Percentiles rank a stretch among this genome's conserved stretches.
Conservation (phyloP, 1,140 invertebrate species). For the Wiebesia pumilae region DNA sequence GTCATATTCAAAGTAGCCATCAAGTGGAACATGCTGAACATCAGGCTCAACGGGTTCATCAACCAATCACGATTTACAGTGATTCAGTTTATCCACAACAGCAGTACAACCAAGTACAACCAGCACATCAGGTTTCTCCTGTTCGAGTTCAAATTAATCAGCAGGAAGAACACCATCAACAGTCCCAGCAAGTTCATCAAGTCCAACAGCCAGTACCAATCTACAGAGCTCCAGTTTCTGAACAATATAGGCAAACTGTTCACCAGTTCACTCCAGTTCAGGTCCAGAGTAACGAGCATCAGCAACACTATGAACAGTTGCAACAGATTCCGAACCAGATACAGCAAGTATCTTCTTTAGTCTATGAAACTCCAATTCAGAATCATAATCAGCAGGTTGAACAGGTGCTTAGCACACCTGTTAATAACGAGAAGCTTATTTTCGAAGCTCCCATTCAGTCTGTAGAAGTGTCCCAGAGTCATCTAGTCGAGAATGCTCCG, state of each 20-base stretch:
- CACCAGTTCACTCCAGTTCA: background rate
- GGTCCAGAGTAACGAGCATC: background rate
- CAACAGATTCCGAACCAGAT: background rate
- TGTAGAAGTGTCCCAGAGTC: conserved; percentile 42
- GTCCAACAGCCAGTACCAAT: background rate
- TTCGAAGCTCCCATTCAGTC: conserved; percentile 50
- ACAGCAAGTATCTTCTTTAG: background rate
- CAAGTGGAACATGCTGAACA: background rate
- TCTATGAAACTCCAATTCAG: conserved; percentile 11
- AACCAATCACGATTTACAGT: background rate
- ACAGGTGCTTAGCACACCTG: background rate
- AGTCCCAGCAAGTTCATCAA: background rate
- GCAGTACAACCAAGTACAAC: background rate
- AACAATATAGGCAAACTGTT: background rate
- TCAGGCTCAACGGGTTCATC: background rate
- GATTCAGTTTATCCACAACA: conserved; percentile 20
- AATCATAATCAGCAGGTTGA: background rate
- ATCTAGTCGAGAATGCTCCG: conserved; percentile 18
- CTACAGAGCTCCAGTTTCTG: background rate
- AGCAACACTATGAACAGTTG: background rate
- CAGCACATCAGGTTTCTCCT: background rate
- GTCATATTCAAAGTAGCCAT: background rate
- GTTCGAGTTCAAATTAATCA: background rate
- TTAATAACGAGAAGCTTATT: conserved; percentile 2
- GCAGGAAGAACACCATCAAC: background rate